Evolutionary conservation across 1,140 invertebrate genomes (phyloP), one percentile per base, ranked within the genome.

Genomic region (Linepithema humile): DNA sequence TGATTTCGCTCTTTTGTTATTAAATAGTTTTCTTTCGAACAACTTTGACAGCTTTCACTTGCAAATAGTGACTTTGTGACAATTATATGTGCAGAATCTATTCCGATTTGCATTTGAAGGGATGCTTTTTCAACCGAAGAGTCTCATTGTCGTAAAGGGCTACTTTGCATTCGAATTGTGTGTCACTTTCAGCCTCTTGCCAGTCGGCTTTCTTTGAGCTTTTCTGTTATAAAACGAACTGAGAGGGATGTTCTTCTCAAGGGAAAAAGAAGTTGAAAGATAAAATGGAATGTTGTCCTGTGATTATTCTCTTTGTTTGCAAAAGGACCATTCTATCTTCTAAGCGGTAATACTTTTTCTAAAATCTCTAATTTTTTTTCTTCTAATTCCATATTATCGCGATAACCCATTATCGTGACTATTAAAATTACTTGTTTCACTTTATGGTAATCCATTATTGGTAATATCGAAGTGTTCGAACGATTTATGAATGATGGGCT

Each of bases 101-200:
- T 69, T 12, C 50, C 67, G 23, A 80, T 80, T 80, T 80, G 50
- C 75, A 80, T 80, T 69, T 80, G 64, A 80, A 80, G 35, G 50
- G 38, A 80, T 10, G 64, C 35, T 55, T 57, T 70, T 69, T 80
- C 64, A 48, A 70, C 64, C 64, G 64, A 40, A 20, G 26, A 40
- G 45, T 32, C 35, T 80, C 75, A 80, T 80, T 80, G 64, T 80
- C 64, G 26, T 32, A 67, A 32, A 70, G 35, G 23, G 29, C 48
- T 80, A 12, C n/a, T 80, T 80, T 80, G 50, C 75, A 80, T 80
- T 80, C 64, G 75, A 80, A 80, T 80, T 80, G 64, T 40, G 35
- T 69, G 64, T 80, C 73, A 77, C 15, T 77, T 65, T 77, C 73
- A 35, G 43, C 15, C 29, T 77, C 62, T 43, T 69, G 17, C 7